Percentiles rank a stretch among this genome's conserved stretches.
These are phyloP conservation scores for Lampris megalopsis DNA, from an alignment of 2,113 vertebrate species.

Conservation along the genomic window DNA sequence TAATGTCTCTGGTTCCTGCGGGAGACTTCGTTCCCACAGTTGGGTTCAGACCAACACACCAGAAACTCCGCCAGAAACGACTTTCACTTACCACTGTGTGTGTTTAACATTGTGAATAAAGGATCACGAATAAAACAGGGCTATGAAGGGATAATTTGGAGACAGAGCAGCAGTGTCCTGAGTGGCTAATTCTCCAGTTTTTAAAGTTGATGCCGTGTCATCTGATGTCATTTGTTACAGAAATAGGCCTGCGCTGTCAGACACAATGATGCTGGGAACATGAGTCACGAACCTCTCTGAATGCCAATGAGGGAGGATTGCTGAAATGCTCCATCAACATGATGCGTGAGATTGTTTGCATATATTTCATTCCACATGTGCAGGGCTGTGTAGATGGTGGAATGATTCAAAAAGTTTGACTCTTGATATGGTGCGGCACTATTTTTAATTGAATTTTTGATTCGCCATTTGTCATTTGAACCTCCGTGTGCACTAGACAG, in stretches of 20 bases:
- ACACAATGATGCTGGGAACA: slow-evolving; percentile 57
- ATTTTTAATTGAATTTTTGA: background rate
- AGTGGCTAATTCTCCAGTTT: slow-evolving; percentile 5
- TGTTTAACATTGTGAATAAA: slow-evolving; percentile 29
- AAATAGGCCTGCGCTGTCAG: slow-evolving; percentile 66
- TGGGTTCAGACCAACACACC: slow-evolving; percentile 9
- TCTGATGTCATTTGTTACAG: slow-evolving; percentile 60
- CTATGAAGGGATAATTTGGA: slow-evolving; percentile 23
- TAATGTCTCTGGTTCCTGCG: slow-evolving; percentile 25
- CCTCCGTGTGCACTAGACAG: background rate
- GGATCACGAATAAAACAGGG: slow-evolving; percentile 25
- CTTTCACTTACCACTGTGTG: slow-evolving; percentile 17
- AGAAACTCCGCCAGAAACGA: slow-evolving; percentile 24
- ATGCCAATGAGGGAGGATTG: slow-evolving; percentile 73
- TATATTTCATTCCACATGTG: slow-evolving; percentile 30
- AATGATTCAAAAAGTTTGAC: slow-evolving; percentile 15
- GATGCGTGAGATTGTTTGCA: slow-evolving; percentile 59
- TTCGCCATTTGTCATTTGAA: background rate
- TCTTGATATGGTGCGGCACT: slow-evolving; percentile 14
- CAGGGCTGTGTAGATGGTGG: slow-evolving; percentile 45
- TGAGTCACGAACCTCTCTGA: slow-evolving; percentile 56
- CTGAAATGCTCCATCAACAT: slow-evolving; percentile 74
- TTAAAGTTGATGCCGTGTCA: slow-evolving; percentile 51
- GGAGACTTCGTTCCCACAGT: slow-evolving; percentile 7
- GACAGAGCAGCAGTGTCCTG: slow-evolving; percentile 17